Conservation (phyloP, 2,797 vertebrate species). For the Syncerus caffer region DNA sequence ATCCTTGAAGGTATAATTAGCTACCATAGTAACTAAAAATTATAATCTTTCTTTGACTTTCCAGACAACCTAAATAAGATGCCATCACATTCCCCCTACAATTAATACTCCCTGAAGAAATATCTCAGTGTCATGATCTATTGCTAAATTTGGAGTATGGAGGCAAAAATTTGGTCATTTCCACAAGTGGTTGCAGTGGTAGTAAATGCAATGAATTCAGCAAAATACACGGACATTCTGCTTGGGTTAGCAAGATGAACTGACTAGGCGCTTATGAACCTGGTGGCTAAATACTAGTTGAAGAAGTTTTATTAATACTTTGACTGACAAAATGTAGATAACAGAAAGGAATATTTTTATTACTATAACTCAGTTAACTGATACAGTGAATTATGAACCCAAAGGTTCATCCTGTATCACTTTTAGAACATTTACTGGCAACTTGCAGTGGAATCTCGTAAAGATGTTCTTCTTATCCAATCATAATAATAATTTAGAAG, state of each 20-base stretch:
- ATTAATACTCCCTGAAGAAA: conserved; percentile 74
- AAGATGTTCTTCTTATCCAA: not conserved
- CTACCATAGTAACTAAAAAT: conserved; percentile 79
- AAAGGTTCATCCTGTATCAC: not conserved
- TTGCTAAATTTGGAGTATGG: conserved; percentile 61
- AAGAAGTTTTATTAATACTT: not conserved
- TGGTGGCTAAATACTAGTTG: not conserved
- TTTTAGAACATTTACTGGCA: not conserved
- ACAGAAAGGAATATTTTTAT: not conserved
- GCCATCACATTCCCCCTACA: conserved; percentile 71
- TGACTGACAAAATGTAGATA: not conserved
- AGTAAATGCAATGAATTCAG: not conserved
- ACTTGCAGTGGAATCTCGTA: not conserved
- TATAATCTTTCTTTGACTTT: conserved; percentile 74
- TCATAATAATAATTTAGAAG: not conserved
- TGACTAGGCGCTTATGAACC: not conserved
- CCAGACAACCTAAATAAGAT: conserved; percentile 77
- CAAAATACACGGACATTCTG: not conserved
- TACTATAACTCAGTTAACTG: not conserved
- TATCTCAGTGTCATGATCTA: conserved; percentile 65
- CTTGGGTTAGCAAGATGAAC: not conserved
- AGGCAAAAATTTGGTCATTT: conserved; percentile 43
- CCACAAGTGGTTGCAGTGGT: not conserved
- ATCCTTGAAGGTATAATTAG: conserved; percentile 74
- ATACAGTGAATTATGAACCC: not conserved